These are phyloP conservation scores for Dicentrarchus labrax DNA, from an alignment of 2,113 vertebrate species.

Conservation along the genomic window DNA sequence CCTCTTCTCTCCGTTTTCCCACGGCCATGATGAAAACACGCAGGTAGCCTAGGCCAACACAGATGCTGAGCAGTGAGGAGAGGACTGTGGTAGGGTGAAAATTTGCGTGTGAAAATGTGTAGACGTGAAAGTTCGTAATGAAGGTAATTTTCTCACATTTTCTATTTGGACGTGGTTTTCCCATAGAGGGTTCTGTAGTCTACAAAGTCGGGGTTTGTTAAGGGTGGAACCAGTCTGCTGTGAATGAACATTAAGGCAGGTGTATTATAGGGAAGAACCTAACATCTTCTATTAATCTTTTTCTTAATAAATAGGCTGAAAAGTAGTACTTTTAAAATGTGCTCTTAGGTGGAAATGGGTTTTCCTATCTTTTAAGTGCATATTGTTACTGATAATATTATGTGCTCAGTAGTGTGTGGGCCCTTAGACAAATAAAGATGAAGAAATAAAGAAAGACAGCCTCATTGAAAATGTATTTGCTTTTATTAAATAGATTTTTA, in stretches of 20 bases:
- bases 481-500: neutral
- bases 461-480: neutral
- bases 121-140: neutral
- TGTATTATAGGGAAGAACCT: neutral
- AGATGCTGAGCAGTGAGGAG: slow-evolving; percentile 14
- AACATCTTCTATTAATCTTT: neutral
- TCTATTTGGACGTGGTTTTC: neutral
- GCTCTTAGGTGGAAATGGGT: neutral
- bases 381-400: neutral
- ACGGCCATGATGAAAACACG: slow-evolving; percentile 48
- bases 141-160: neutral
- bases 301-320: too few relatives aligned
- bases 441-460: neutral
- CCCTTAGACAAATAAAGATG: neutral
- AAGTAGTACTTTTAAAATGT: neutral
- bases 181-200: neutral
- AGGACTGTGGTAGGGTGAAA: slow-evolving; percentile 9
- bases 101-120: neutral
- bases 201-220: neutral
- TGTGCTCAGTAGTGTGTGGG: neutral
- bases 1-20: slow-evolving; percentile 43
- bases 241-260: neutral
- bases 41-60: slow-evolving; percentile 52
- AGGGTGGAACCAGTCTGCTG: neutral
- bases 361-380: neutral